Percentiles rank a stretch among this genome's conserved stretches.
Evolutionary conservation across 1,140 invertebrate species (phyloP).

Genomic region (Drosophila insularis): DNA sequence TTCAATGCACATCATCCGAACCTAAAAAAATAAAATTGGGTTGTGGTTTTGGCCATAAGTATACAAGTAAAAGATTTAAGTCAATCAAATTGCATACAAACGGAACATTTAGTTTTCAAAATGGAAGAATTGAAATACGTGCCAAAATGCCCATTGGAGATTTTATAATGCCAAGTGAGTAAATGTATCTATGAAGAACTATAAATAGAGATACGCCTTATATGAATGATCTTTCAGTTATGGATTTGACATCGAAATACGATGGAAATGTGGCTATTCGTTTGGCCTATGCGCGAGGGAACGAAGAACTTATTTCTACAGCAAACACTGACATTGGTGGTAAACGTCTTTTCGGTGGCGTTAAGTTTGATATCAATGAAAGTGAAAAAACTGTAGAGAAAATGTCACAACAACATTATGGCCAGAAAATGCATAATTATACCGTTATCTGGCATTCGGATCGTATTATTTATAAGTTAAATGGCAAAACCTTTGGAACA

Average conservation of each 20-base stretch:
- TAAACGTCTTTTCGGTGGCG: neutral
- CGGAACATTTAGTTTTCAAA: neutral
- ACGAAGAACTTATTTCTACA: neutral
- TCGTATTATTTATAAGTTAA: conserved; percentile 83
- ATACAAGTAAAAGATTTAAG: neutral
- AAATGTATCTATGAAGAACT: too few species aligned
- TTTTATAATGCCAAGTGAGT: neutral
- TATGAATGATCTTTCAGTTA: neutral
- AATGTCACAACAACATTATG: conserved; percentile 71
- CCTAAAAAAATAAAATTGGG: too few species aligned
- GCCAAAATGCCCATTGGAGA: neutral
- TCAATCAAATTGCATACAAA: neutral
- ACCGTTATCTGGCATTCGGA: conserved; percentile 85
- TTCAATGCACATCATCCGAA: too few species aligned
- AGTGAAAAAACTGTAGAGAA: neutral
- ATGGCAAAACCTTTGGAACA: conserved; percentile 73
- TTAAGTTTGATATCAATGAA: neutral
- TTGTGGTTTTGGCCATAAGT: too few species aligned
- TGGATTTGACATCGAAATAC: neutral
- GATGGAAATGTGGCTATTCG: neutral
- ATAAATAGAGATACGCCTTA: too few species aligned
- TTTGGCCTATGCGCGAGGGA: neutral
- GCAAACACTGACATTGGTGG: neutral
- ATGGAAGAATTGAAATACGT: neutral
- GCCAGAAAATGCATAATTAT: conserved; percentile 86